These are phyloP conservation scores for Campoletis raptor DNA, from an alignment of 2,888 invertebrate genomes.

Conservation along the genomic window DNA sequence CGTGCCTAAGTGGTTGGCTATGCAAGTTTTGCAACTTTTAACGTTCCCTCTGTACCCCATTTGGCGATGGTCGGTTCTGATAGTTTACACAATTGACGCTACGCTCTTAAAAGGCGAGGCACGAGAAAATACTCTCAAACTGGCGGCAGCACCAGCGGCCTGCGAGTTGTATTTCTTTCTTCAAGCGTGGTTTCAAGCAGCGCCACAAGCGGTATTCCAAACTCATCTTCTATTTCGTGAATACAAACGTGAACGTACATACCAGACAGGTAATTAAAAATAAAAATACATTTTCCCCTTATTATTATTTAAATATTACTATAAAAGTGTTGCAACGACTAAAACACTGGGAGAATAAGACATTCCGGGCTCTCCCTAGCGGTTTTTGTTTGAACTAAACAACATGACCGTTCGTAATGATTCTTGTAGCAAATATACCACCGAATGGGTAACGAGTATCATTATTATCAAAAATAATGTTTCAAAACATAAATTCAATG, in stretches of 20 bases:
- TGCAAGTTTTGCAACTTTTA: slow-evolving; percentile 79
- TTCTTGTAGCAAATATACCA: too few species aligned
- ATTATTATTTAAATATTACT: neutral
- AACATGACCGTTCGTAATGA: too few species aligned
- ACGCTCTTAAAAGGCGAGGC: slow-evolving; percentile 87
- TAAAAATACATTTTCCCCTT: neutral
- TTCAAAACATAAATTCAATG: too few species aligned
- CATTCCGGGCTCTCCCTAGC: neutral
- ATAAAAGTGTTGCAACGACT: neutral
- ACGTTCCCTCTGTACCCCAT: slow-evolving; percentile 82
- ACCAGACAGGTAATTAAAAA: slow-evolving; percentile 87
- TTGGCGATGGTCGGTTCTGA: slow-evolving; percentile 89
- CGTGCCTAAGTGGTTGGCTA: slow-evolving; percentile 78
- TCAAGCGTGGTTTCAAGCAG: slow-evolving; percentile 92
- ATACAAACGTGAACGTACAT: slow-evolving; percentile 86
- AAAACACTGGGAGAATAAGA: neutral
- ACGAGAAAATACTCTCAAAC: slow-evolving; percentile 87
- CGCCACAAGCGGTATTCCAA: slow-evolving; percentile 90
- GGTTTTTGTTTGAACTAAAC: neutral
- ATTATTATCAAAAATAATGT: too few species aligned
- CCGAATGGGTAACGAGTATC: too few species aligned
- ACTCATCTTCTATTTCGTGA: slow-evolving; percentile 88
- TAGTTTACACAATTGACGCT: slow-evolving; percentile 92
- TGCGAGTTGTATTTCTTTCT: slow-evolving; percentile 92
- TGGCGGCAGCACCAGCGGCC: slow-evolving; percentile 88